Base-by-base conservation (phyloP, 2,113 vertebrate genomes). In the Xiphophorus maculatus region DNA sequence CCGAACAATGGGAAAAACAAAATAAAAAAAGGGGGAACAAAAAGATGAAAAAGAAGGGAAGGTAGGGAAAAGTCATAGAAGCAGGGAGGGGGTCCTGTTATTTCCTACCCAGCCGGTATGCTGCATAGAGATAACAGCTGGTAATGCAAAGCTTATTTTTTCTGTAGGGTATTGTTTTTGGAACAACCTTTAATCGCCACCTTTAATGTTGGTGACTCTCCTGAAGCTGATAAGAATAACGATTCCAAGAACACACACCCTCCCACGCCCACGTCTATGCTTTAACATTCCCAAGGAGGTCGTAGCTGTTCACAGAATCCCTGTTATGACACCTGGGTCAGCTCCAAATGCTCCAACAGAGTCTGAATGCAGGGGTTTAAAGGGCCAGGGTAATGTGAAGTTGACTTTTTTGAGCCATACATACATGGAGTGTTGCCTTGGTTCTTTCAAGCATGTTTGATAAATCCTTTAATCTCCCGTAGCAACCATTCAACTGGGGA, bases 41-140 rank as follows among this genome's bases (percentile, higher is more conserved):
- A n/a, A 42, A 70, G 35, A 28, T 61, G 69, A 33, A 32, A 14
- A 66, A 33, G 12, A 17, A 78, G 66, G 63, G 32, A 79, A 62
- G 82, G 73, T 79, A 19, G n/a, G 40, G 51, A 58, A 48, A 66
- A 62, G 74, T 68, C 4, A 2, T 54, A 61, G 9, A 33, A 71
- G 48, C 70, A 68, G 81, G 88, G 83, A 87, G 84, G 74, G 51
- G 81, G 71, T 58, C 76, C 79, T 89, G 84, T 87, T 90, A 89
- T 90, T 92, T 93, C 90, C 87, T 89, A 44, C 65, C 19, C 60
- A 5, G 64, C 60, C 28, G 27, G 40, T 62, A 78, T 85, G 76
- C 44, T 35, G 63, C 5, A 32, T 40, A 22, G 28, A 58, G 72
- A 74, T 66, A 74, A 66, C 25, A 58, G 63, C 27, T 79, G 54